phyloP scores from a whole-genome alignment of 2,797 vertebrate genomes.

The Lerista edwardsae region DNA sequence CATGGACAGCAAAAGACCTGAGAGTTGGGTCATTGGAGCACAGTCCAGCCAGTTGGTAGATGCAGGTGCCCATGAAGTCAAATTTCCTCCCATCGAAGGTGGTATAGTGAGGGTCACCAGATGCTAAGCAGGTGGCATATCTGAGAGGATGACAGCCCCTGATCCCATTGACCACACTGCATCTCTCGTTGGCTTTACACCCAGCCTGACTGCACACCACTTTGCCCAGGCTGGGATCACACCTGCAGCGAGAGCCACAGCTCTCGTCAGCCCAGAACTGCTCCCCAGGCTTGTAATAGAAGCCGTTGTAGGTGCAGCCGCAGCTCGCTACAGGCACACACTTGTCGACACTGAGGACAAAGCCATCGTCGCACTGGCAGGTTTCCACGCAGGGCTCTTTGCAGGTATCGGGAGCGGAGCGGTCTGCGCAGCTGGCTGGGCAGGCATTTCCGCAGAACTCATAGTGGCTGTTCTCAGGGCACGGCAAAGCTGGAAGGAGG shows the following conservation, averaged over 20 bases:
- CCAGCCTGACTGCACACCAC: background rate
- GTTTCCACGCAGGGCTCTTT: rapidly evolving
- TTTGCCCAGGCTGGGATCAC: background rate
- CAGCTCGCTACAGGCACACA: rapidly evolving
- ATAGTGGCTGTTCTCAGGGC: conserved; percentile 5
- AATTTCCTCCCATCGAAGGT: conserved; percentile 71
- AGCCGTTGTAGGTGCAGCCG: background rate
- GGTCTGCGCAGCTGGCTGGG: background rate
- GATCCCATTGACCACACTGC: background rate
- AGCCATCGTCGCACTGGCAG: background rate
- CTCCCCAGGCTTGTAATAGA: background rate
- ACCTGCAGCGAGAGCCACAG: background rate
- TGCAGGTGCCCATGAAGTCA: conserved; percentile 73
- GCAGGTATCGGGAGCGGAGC: background rate
- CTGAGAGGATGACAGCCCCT: conserved; percentile 53
- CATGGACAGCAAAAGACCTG: conserved; percentile 53
- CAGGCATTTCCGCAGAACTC: background rate
- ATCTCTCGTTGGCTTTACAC: conserved; percentile 58
- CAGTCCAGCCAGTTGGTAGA: conserved; percentile 68
- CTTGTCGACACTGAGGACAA: rapidly evolving
- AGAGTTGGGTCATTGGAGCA: conserved; percentile 42
- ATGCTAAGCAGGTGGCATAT: conserved; percentile 55
- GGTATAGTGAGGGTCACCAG: conserved; percentile 53
- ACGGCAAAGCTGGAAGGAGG: background rate
- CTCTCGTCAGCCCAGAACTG: conserved; percentile 42